Conservation (phyloP, 1,140 invertebrate genomes). For the Drosophila kikkawai region DNA sequence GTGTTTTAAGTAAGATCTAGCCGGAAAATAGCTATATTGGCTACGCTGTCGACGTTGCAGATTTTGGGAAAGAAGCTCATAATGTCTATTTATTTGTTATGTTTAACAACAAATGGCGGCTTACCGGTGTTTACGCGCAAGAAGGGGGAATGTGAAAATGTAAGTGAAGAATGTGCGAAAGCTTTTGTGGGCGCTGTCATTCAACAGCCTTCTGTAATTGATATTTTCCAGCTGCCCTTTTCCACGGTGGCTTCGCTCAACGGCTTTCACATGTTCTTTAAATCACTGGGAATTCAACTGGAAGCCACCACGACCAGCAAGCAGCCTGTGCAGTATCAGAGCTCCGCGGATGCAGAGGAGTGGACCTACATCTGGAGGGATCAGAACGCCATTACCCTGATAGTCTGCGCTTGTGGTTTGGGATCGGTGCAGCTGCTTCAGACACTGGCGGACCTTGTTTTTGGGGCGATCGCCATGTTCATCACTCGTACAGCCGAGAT, state of each 20-base stretch:
- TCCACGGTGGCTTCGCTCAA: constrained; percentile 92
- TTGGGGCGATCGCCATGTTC: constrained; percentile 89
- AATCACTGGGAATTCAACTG: constrained; percentile 89
- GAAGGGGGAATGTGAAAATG: constrained; percentile 88
- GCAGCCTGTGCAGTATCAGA: constrained; percentile 19
- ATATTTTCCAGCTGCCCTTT: constrained; percentile 89
- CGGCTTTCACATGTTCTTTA: constrained; percentile 93
- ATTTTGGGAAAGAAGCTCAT: constrained; percentile 1
- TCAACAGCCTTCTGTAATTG: too few species aligned
- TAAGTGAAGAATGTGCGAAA: constrained; percentile 60
- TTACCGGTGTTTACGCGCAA: constrained; percentile 88
- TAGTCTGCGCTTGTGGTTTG: constrained; percentile 87
- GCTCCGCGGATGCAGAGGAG: constrained; percentile 84
- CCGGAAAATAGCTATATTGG: too few species aligned
- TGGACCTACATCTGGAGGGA: constrained; percentile 91
- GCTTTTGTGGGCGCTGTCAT: too few species aligned
- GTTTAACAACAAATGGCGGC: constrained; percentile 88
- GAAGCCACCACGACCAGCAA: constrained; percentile 87
- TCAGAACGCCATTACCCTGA: constrained; percentile 86
- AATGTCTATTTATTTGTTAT: constrained; percentile 89
- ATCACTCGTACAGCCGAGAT: constrained; percentile 90
- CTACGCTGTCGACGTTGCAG: constrained; percentile 7
- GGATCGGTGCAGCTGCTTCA: constrained; percentile 86
- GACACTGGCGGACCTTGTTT: constrained; percentile 88
- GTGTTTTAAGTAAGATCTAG: too few species aligned